Evolutionary conservation across 37 sponge, comb jelly and placozoan species (phyloP).

Genomic region (Chondrosia reniformis): DNA sequence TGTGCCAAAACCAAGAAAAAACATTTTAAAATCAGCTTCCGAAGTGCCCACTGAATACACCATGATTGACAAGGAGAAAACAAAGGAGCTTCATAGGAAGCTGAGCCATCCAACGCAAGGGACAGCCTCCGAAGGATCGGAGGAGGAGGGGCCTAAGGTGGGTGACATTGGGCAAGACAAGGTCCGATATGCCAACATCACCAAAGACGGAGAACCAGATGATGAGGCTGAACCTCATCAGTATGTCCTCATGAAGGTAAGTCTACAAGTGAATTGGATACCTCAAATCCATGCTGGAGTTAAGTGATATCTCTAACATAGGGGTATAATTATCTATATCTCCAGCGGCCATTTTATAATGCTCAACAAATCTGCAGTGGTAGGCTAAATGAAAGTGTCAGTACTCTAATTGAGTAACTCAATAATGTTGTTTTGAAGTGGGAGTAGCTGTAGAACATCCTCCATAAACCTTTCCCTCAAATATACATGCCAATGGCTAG

Average conservation of each 20-base stretch:
- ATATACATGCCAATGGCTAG: too few relatives aligned
- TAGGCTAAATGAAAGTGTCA: too few relatives aligned
- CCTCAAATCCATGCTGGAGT: too few relatives aligned
- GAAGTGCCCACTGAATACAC: neutral
- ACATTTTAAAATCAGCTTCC: neutral
- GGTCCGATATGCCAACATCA: conserved; percentile 34
- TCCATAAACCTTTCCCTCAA: too few relatives aligned
- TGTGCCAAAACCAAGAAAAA: neutral
- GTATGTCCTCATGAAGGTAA: conserved; percentile 57
- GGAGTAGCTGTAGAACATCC: too few relatives aligned
- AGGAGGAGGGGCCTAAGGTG: neutral
- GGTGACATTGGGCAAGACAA: neutral
- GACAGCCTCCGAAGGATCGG: neutral
- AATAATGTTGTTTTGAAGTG: too few relatives aligned
- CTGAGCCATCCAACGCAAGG: neutral
- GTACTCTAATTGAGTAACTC: too few relatives aligned
- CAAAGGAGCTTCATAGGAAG: neutral
- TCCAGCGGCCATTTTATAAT: too few relatives aligned
- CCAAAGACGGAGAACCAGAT: conserved; percentile 5
- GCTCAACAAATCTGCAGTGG: too few relatives aligned
- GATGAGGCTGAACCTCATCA: conserved; percentile 56
- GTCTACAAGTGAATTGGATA: too few relatives aligned
- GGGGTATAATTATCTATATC: too few relatives aligned
- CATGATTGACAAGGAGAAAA: neutral
- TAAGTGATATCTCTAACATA: too few relatives aligned